These are phyloP conservation scores for Lycaon pictus DNA, from an alignment of 2,113 vertebrate species.

Conservation along the genomic window DNA sequence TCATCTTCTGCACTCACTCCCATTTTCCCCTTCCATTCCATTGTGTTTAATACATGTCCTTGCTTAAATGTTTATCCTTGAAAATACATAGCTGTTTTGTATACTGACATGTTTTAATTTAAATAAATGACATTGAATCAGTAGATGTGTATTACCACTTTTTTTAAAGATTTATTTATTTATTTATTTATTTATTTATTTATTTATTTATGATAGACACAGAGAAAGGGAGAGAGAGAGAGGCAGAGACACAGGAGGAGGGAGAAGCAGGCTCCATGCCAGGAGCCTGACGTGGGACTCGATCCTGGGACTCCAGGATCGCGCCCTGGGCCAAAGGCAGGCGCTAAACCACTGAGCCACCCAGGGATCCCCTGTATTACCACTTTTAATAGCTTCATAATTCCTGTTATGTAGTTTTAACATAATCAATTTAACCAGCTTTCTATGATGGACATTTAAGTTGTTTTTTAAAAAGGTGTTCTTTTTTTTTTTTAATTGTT, in stretches of 20 bases:
- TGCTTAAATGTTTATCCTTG: background rate
- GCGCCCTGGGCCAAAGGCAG: too few species aligned
- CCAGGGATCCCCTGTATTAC: background rate
- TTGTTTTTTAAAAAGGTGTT: background rate
- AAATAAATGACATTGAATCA: background rate
- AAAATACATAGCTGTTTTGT: background rate
- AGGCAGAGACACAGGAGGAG: too few species aligned
- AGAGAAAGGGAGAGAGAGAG: too few species aligned
- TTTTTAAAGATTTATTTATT: background rate
- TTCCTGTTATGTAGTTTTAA: background rate
- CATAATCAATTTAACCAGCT: background rate
- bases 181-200: too few species aligned
- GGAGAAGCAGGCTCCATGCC: too few species aligned
- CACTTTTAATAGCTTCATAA: background rate
- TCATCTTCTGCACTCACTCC: background rate
- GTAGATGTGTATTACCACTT: background rate
- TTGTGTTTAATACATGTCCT: background rate
- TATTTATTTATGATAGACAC: too few species aligned
- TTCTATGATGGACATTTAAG: background rate
- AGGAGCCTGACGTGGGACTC: too few species aligned
- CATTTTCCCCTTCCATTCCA: background rate
- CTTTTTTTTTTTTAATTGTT: background rate
- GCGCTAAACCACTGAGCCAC: too few species aligned
- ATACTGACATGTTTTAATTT: background rate
- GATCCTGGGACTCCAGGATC: too few species aligned